Evolutionary conservation across 2,797 vertebrate species (phyloP).

Genomic region (Basileuterus tristriatus): DNA sequence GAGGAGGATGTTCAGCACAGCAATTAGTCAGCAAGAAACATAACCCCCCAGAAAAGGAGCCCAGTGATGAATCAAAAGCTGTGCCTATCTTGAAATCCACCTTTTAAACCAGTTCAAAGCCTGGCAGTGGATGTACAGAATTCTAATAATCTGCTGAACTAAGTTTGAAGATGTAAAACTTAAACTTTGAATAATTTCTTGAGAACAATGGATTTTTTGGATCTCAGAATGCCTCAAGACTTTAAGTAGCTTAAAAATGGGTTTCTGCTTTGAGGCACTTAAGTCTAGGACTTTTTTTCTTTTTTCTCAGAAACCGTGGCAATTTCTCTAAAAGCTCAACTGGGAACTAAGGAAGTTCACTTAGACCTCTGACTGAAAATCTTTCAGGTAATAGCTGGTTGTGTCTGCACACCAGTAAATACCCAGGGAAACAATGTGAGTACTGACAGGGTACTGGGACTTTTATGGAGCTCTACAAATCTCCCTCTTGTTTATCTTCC

Average conservation of each 20-base stretch:
- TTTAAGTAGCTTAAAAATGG: neutral
- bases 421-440: neutral
- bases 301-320: neutral
- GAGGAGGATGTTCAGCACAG: neutral
- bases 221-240: neutral
- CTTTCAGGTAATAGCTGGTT: neutral
- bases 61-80: neutral
- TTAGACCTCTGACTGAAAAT: neutral
- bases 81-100: neutral
- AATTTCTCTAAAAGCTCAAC: neutral
- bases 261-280: neutral
- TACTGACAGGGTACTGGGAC: neutral
- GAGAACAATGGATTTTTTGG: neutral
- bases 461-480: neutral
- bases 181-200: neutral
- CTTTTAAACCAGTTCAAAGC: neutral
- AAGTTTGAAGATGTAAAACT: neutral
- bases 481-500: neutral
- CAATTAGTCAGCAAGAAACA: neutral
- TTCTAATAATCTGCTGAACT: neutral
- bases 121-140: neutral
- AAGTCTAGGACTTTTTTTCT: neutral
- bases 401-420: neutral
- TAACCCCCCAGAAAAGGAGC: neutral
- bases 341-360: neutral